These are phyloP conservation scores for Rhyacichthys aspro DNA, from an alignment of 2,797 vertebrate genomes.

Conservation along the genomic window DNA sequence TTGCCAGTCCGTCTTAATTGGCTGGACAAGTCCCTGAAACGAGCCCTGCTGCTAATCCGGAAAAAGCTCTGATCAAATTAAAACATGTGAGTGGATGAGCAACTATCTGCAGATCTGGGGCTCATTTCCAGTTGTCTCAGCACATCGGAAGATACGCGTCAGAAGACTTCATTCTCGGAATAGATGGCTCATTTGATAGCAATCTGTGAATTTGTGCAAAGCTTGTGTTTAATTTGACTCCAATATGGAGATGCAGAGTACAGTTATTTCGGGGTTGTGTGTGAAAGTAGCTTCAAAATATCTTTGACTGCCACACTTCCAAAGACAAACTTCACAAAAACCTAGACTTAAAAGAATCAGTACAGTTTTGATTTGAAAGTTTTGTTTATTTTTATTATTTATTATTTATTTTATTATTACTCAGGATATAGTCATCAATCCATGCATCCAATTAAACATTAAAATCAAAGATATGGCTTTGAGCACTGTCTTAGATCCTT, in stretches of 20 bases:
- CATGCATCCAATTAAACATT: too few relatives aligned
- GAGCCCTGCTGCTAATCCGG: constrained; percentile 56
- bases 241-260: not conserved
- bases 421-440: too few relatives aligned
- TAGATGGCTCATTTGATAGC: constrained; percentile 23
- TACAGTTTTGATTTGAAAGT: too few relatives aligned
- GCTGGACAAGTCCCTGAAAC: constrained; percentile 1
- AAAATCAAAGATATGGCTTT: too few relatives aligned
- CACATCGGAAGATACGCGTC: constrained; percentile 14
- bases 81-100: constrained; percentile 53
- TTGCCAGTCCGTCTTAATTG: not conserved
- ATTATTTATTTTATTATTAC: too few relatives aligned
- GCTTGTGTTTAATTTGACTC: constrained; percentile 16
- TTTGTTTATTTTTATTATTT: too few relatives aligned
- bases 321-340: too few relatives aligned
- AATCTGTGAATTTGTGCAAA: constrained; percentile 23
- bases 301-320: not conserved
- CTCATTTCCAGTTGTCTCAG: constrained; percentile 27
- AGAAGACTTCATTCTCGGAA: constrained; percentile 14
- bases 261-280: constrained; percentile 3
- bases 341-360: too few relatives aligned
- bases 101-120: constrained; percentile 38
- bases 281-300: not conserved
- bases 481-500: too few relatives aligned
- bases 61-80: constrained; percentile 68